Percentiles rank a stretch among this genome's conserved stretches.
phyloP scores from a whole-genome alignment of 2,113 vertebrate genomes.

The Petrocephalus zakoni region DNA sequence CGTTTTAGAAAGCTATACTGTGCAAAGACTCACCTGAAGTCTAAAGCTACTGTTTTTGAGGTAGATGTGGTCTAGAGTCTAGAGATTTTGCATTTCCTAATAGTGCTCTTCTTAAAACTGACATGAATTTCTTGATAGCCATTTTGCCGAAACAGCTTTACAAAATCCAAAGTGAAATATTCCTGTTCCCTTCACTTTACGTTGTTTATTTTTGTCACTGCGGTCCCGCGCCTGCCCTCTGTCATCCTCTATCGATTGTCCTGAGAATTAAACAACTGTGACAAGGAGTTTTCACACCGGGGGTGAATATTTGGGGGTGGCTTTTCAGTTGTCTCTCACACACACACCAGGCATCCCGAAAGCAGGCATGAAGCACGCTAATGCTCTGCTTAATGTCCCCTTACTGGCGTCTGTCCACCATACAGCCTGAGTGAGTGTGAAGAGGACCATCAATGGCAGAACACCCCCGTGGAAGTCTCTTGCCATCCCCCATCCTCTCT shows the following conservation, averaged over 20 bases:
- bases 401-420: not conserved
- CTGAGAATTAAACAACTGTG: not conserved
- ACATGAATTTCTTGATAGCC: not conserved
- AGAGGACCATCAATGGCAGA: not conserved
- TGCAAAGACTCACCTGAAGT: not conserved
- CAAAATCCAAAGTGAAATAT: not conserved
- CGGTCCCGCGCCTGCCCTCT: not conserved
- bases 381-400: constrained; percentile 8
- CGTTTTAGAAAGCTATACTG: not conserved
- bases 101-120: not conserved
- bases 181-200: not conserved
- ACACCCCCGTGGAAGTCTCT: not conserved
- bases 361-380: not conserved
- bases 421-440: not conserved
- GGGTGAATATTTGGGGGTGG: not conserved
- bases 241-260: not conserved
- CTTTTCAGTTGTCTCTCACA: not conserved
- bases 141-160: not conserved
- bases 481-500: not conserved
- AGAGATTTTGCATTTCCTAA: not conserved
- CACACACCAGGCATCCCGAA: not conserved
- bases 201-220: not conserved
- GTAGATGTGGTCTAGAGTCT: not conserved
- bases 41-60: constrained; percentile 9
- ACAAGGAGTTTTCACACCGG: not conserved